Base-by-base conservation (phyloP, 2,113 vertebrate species). In the Mola mola region DNA sequence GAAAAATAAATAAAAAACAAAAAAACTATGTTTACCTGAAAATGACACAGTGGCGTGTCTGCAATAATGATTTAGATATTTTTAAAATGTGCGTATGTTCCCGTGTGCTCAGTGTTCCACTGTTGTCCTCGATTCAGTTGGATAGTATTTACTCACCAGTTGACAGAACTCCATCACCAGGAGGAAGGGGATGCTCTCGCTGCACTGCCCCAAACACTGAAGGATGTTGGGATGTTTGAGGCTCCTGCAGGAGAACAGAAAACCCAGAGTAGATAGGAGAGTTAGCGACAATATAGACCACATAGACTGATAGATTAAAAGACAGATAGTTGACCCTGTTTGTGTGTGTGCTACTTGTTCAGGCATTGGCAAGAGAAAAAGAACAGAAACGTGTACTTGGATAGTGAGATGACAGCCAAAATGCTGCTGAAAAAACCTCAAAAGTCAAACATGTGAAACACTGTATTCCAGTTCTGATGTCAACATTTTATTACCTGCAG, bases 111-210 rank as follows among this genome's bases (percentile, higher is more conserved):
- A 5, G n/a, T n/a, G 4, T 29, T 57, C 28, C 4, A 12, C 1
- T 16, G 21, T 15, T 17, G 19, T 24, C 1, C 4, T 7, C 26
- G 16, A 21, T 31, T 31, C 8, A 29, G 58, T 26, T 7, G 34
- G 17, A 4, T 9, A 1, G n/a, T 57, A 24, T 43, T 13, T 33
- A 72, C 80, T 93, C 72, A 96, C 95, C 93, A 97, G 89, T 34
- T 96, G 95, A 80, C 95, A 97, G 80, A 96, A 96, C 85, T 97
- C 95, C 95, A 97, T 97, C 22, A 97, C 94, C 52, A 97, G 90
- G 40, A 97, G 91, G 72, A 93, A 95, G 10, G 95, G 95, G 60
- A 95, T 86, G n/a, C 75, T 94, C 78, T 97, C 95, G 48, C 90
- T 94, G 74, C 94, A 97, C 64, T 95, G 90, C 4, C 95, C 95